Conservation (phyloP, 2,797 vertebrate species). For the Stomatorhinus walkeri region DNA sequence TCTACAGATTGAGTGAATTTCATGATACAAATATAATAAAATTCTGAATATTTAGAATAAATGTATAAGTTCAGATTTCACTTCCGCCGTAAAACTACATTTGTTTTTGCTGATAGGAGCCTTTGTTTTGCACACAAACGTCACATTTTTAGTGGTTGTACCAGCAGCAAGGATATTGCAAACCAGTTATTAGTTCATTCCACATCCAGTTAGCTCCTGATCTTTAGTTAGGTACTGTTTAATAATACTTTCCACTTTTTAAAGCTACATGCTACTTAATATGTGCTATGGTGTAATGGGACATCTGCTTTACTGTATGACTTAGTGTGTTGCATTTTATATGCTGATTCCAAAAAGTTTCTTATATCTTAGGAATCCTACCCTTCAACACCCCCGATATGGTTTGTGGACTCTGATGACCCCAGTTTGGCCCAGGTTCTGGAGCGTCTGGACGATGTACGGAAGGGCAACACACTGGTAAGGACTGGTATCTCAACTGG, state of each 20-base stretch:
- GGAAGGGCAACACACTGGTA: conserved; percentile 90
- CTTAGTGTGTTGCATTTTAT: neutral
- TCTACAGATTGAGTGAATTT: neutral
- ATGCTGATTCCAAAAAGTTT: neutral
- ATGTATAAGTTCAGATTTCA: neutral
- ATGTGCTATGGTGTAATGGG: neutral
- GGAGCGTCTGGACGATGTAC: conserved; percentile 88
- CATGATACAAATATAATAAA: neutral
- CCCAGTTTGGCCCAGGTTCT: conserved; percentile 90
- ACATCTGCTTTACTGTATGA: neutral
- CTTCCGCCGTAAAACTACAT: neutral
- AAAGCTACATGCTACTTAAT: neutral
- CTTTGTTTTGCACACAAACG: neutral
- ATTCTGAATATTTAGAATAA: neutral
- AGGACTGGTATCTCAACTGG: conserved; percentile 1
- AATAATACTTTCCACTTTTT: neutral
- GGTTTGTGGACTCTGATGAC: conserved; percentile 99
- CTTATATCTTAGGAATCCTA: conserved; percentile 77
- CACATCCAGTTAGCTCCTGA: neutral
- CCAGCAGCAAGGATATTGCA: neutral
- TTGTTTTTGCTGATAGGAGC: neutral
- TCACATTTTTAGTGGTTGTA: neutral
- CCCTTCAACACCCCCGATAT: conserved; percentile 91
- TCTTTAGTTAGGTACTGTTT: neutral
- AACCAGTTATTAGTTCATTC: neutral